Evolutionary conservation across 2,797 vertebrate genomes (phyloP).

Genomic region (Forpus xanthops): DNA sequence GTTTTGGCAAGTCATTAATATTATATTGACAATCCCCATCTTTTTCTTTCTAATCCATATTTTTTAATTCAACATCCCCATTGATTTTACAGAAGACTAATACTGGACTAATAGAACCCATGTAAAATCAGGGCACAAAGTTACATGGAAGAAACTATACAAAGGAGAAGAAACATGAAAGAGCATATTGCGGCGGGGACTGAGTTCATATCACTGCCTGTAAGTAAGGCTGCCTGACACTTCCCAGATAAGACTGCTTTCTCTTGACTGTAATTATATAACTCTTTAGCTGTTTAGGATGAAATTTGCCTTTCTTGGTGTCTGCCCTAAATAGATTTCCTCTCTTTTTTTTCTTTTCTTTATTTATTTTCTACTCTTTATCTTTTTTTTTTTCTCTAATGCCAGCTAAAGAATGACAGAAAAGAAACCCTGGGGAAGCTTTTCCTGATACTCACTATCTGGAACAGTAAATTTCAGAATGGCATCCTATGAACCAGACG

Average conservation of each 20-base stretch:
- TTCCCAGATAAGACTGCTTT: constrained; percentile 35
- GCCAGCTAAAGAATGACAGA: neutral
- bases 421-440: neutral
- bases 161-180: constrained; percentile 8
- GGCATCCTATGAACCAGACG: neutral
- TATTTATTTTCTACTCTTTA: too few species aligned
- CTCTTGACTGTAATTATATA: constrained; percentile 28
- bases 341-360: neutral
- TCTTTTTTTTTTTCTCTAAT: neutral
- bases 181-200: neutral
- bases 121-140: neutral
- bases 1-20: constrained; percentile 33
- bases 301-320: constrained; percentile 14
- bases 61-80: neutral
- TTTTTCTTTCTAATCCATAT: neutral
- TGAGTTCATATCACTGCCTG: neutral
- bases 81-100: constrained; percentile 32
- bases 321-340: neutral
- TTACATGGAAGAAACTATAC: neutral
- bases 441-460: neutral
- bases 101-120: neutral
- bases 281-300: constrained; percentile 12
- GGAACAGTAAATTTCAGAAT: neutral
- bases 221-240: constrained; percentile 12
- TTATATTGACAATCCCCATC: neutral